These are phyloP conservation scores for Pteronotus mesoamericanus DNA, from an alignment of 2,797 vertebrate genomes.

Conservation along the genomic window DNA sequence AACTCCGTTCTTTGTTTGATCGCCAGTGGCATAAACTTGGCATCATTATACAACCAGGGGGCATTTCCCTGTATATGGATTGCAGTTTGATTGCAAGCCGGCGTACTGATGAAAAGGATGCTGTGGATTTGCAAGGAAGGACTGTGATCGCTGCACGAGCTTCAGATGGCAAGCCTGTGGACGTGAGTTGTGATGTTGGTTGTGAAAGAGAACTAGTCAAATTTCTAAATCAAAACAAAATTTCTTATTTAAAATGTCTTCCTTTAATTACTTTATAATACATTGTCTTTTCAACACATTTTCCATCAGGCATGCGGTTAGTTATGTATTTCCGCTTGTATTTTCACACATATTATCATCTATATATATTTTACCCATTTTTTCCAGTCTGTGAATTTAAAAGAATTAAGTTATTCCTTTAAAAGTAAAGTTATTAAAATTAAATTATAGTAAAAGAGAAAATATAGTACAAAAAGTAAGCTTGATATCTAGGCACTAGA, in stretches of 20 bases:
- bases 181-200: slow-evolving; percentile 85
- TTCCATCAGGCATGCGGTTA: background rate
- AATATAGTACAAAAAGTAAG: background rate
- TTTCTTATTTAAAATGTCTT: background rate
- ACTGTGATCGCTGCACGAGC: slow-evolving; percentile 90
- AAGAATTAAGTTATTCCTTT: background rate
- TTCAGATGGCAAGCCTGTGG: slow-evolving; percentile 92
- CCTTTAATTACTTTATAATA: background rate
- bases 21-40: slow-evolving; percentile 97
- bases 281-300: background rate
- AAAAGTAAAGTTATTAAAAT: slow-evolving; percentile 31
- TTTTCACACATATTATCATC: slow-evolving; percentile 2
- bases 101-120: slow-evolving; percentile 85
- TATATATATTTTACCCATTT: background rate
- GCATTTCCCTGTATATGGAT: slow-evolving; percentile 92
- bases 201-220: background rate
- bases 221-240: slow-evolving; percentile 12
- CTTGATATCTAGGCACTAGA: background rate
- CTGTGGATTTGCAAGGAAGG: slow-evolving; percentile 85
- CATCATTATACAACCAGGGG: slow-evolving; percentile 87
- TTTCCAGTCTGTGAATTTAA: slow-evolving; percentile 17
- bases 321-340: background rate
- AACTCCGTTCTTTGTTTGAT: slow-evolving; percentile 94
- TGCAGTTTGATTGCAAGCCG: slow-evolving; percentile 92
- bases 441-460: slow-evolving; percentile 37